A percentile compares a stretch with the other conserved stretches of the same genome.
phyloP scores from a whole-genome alignment of 2,113 vertebrate species.

The Sphyrna mokarran region DNA sequence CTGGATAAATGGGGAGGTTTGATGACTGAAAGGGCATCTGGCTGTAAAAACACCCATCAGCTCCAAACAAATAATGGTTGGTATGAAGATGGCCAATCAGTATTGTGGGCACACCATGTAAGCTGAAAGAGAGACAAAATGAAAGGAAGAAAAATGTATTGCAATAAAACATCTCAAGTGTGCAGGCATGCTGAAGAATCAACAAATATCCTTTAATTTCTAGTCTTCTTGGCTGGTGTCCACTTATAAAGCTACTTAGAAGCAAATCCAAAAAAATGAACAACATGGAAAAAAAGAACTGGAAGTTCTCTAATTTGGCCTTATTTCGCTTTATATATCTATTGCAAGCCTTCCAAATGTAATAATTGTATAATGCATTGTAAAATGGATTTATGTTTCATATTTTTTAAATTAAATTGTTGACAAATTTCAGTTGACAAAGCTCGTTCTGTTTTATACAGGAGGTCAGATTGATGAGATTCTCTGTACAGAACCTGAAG shows the following conservation, averaged over 20 bases:
- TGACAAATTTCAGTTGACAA: neutral
- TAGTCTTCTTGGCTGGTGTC: neutral
- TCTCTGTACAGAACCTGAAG: conserved; percentile 68
- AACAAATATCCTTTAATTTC: neutral
- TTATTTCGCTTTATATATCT: neutral
- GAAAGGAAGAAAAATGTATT: neutral
- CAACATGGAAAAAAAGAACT: neutral
- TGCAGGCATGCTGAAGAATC: neutral
- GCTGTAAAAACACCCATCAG: neutral
- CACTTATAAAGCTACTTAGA: neutral
- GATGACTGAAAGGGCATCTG: neutral
- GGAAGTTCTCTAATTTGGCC: neutral
- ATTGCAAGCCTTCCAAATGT: neutral
- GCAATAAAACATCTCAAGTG: neutral
- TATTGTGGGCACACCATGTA: neutral
- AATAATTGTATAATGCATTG: neutral
- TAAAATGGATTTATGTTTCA: neutral
- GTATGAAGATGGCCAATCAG: neutral
- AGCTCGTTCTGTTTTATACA: conserved; percentile 43
- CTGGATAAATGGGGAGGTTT: neutral
- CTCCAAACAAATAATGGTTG: neutral
- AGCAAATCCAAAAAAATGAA: neutral
- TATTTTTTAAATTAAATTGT: neutral
- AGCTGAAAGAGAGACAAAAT: neutral
- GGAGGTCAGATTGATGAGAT: conserved; percentile 78